Conservation (phyloP, 1,140 invertebrate genomes). For the Drosophila yakuba region DNA sequence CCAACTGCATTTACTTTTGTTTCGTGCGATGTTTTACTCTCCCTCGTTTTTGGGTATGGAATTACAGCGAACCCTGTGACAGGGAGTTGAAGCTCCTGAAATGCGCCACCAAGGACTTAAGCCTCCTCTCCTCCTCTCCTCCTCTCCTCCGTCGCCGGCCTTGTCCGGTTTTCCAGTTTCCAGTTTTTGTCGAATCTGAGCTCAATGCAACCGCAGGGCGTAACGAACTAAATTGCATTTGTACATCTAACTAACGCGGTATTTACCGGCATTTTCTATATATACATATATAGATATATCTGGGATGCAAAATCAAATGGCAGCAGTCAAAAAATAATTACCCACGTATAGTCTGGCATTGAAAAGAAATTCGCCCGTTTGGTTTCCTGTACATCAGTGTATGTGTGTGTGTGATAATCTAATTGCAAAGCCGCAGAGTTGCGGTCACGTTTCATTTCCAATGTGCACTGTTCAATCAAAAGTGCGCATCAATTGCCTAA, state of each 20-base stretch:
- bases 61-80: constrained; percentile 65
- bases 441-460: constrained; percentile 72
- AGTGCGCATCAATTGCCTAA: constrained; percentile 52
- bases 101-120: constrained; percentile 72
- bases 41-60: constrained; percentile 67
- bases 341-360: constrained; percentile 40
- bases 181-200: constrained; percentile 17
- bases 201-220: constrained; percentile 66
- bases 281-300: constrained; percentile 12
- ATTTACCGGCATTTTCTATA: constrained; percentile 50
- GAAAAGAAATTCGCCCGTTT: constrained; percentile 28
- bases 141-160: neutral
- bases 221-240: constrained; percentile 83
- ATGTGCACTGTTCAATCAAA: constrained; percentile 75
- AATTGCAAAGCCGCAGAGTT: constrained; percentile 81
- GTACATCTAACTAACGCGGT: constrained; percentile 80
- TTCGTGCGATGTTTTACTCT: constrained; percentile 35
- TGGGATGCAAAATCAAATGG: constrained; percentile 59
- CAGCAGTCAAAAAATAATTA: constrained; percentile 73
- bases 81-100: constrained; percentile 76
- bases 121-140: neutral
- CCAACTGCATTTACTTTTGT: constrained; percentile 81
- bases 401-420: constrained; percentile 77
- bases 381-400: neutral
- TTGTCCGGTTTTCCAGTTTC: neutral